Conservation (phyloP, 2,888 invertebrate genomes). For the Hydrotaea cyrtoneurina region DNA sequence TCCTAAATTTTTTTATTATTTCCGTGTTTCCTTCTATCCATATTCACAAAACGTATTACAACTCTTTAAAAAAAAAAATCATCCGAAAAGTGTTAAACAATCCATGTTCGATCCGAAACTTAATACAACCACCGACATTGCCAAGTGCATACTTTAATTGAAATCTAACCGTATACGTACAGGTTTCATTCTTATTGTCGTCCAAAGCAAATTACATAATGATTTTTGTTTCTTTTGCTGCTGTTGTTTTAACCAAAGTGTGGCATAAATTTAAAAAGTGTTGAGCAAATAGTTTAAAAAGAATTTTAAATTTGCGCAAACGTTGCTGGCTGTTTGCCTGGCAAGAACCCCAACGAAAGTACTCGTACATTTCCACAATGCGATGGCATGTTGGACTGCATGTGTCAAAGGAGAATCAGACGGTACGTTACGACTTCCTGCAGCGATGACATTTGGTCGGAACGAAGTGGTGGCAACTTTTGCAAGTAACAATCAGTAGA, state of each 20-base stretch:
- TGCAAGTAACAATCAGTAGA: neutral
- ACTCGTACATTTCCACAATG: conserved; percentile 14
- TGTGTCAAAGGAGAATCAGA: neutral
- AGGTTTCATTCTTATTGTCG: neutral
- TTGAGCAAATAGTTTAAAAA: conserved; percentile 66
- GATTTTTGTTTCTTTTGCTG: conserved; percentile 26
- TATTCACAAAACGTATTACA: too few species aligned
- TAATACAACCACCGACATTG: too few species aligned
- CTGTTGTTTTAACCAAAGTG: conserved; percentile 40
- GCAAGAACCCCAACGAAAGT: neutral
- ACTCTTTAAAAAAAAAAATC: too few species aligned
- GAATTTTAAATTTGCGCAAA: conserved; percentile 57
- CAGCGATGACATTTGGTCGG: neutral
- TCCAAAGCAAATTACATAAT: conserved; percentile 53
- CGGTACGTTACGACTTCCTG: conserved; percentile 7
- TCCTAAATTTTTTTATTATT: too few species aligned
- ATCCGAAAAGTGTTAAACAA: too few species aligned
- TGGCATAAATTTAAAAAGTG: conserved; percentile 71
- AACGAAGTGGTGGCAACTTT: neutral
- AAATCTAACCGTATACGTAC: neutral
- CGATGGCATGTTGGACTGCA: neutral
- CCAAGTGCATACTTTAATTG: too few species aligned
- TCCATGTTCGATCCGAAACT: too few species aligned
- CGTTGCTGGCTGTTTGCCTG: neutral
- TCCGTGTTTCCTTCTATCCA: too few species aligned